Evolutionary conservation across 92 coral and sea anemone species (phyloP), one percentile per base, ranked within the genome.

Genomic region (Epizoanthus stellaris): DNA sequence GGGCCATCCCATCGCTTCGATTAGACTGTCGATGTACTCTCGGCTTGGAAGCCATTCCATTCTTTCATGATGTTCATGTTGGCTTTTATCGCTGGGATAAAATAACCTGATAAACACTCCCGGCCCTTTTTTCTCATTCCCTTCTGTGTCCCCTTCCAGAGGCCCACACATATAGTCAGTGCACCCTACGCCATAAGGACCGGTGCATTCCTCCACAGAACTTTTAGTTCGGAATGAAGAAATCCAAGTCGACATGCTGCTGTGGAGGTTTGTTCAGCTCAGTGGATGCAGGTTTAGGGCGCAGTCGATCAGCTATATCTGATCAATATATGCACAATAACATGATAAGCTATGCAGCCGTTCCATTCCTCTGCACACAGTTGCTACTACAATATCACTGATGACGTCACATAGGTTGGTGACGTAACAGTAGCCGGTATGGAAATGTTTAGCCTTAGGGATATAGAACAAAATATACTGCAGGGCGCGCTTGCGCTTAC

Each of bases 51-150:
- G 80, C 98, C 98, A 94, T 21, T 67, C 76, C 47, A 90, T 79
- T 59, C 62, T 75, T 45, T 66, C 69, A 40, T 43, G 65, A 23
- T 60, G 40, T 54, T 56, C 73, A 11, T 42, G 54, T 15, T 82
- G 81, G 12, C 34, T 14, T 52, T 91, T 89, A 25, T 84, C 61
- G 38, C 86, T 67, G 14, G 98, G 98, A 70, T 95, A 95, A 70
- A 95, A 95, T 34, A 94, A 84, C 39, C 98, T 88, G 20, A 95
- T 61, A 42, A 95, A 92, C 15, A 95, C 87, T 21, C 98, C 96
- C 38, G 60, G 71, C 9, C 9, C 23, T 3, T 67, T 25, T 13
- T 49, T 72, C 3, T 42, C 17, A n/a, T 7, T 60, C 53, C 57
- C 81, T 11, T 62, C 54, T 2, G 70, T 38, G 2, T 80, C 85